phyloP scores from a whole-genome alignment of 2,888 invertebrate species.

The Rugalucina vietnamica region DNA sequence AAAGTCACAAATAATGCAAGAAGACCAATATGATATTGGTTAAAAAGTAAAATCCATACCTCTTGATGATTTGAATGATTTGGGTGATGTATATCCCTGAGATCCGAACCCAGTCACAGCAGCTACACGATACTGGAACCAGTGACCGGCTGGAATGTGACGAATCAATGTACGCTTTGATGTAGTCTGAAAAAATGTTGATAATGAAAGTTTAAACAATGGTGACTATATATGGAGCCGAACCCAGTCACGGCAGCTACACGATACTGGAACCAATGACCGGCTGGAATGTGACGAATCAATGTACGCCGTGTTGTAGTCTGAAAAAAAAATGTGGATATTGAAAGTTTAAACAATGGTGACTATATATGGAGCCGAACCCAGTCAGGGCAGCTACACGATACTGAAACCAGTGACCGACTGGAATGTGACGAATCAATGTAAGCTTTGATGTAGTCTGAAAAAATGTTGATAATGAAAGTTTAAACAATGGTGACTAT shows the following conservation, averaged over 20 bases:
- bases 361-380: too few species aligned
- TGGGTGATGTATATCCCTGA: conserved; percentile 75
- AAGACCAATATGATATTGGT: too few species aligned
- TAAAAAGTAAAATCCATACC: conserved; percentile 67
- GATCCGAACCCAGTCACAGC: conserved; percentile 80
- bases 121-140: conserved; percentile 82
- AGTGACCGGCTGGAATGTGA: conserved; percentile 72
- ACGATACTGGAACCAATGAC: conserved; percentile 80
- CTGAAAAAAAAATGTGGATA: conserved; percentile 46
- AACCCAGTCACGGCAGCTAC: conserved; percentile 81
- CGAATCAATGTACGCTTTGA: conserved; percentile 44
- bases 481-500: too few species aligned
- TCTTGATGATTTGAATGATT: conserved; percentile 70
- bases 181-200: conserved; percentile 45
- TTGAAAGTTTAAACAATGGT: too few species aligned
- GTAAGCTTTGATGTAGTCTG: conserved; percentile 44
- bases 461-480: too few species aligned
- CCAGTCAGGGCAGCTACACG: too few species aligned
- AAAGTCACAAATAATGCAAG: too few species aligned
- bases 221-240: too few species aligned
- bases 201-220: too few species aligned
- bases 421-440: too few species aligned
- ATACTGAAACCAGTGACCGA: too few species aligned
- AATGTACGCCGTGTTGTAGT: conserved; percentile 30
- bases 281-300: conserved; percentile 68